Base-by-base conservation (phyloP, 2,888 invertebrate species). In the Phaedon cochleariae region DNA sequence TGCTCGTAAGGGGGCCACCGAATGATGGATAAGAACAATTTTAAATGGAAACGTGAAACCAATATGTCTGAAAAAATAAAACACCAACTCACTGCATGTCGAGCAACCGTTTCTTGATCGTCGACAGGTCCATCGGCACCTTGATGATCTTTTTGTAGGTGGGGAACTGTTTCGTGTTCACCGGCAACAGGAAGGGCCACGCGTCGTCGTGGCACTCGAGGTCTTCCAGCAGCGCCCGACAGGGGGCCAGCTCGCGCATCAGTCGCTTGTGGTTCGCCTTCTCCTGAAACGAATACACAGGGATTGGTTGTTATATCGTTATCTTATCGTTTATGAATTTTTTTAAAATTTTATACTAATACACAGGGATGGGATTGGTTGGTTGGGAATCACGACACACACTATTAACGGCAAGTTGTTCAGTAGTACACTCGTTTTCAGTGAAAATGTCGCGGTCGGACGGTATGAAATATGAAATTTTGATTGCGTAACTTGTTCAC, bases 131-230 rank as follows among this genome's bases (percentile, higher is more conserved):
- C 96, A 98, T 98, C 68, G 98, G 98, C 73, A 88, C 90, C 82
- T 95, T 95, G 80, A 98, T 98, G 74, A 97, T 94, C 85, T 97
- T 97, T 85, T 93, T 93, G 87, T 98, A 98, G 72, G 97, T 96
- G 59, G 98, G 98, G 86, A 98, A 98, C 86, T 96, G 95, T 85
- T 97, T 96, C 55, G 95, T 95, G 86, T 98, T 97, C 60, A 98
- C 98, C 0, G 98, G 97, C 72, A 94, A 86, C 52, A 97, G 87
- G 87, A 98, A 98, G 60, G 98, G 98, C 96, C 97, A 97, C 12
- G 97, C 94, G 83, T 96, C 95, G 81, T 96, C 95, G 85, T 97
- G 97, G 68, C 87, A 89, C 84, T 96, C 95, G 88, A 98, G 89
- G 83, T 98, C 97, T 78, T 92, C 91, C 15, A 97, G 85, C 29